Evolutionary conservation across 2,113 vertebrate species (phyloP).

Genomic region (Miniopterus natalensis): DNA sequence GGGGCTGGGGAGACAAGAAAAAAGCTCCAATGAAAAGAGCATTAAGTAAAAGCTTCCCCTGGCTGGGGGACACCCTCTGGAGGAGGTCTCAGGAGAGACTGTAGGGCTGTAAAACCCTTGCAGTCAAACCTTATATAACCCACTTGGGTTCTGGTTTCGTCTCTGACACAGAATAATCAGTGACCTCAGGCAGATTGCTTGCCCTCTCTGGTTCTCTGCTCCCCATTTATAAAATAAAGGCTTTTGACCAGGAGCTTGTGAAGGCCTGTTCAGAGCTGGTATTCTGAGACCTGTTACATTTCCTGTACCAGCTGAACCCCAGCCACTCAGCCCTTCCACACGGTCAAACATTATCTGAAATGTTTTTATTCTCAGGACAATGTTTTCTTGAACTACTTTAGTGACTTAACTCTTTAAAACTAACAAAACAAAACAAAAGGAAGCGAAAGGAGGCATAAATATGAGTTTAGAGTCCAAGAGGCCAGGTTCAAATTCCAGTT

Average conservation of each 20-base stretch:
- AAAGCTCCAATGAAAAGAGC: neutral
- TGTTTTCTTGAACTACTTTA: slow-evolving; percentile 14
- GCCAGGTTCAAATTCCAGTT: slow-evolving; percentile 6
- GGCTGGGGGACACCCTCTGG: neutral
- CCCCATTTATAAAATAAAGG: neutral
- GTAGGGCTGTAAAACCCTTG: neutral
- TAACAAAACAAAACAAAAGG: neutral
- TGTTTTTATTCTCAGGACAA: neutral
- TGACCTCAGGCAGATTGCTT: neutral
- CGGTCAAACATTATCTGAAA: neutral
- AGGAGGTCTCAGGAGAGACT: neutral
- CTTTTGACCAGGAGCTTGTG: neutral
- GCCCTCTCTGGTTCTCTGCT: neutral
- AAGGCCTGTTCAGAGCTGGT: neutral
- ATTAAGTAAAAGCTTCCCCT: neutral
- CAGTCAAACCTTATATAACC: neutral
- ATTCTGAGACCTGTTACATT: neutral
- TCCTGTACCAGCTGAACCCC: neutral
- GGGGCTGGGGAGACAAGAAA: neutral
- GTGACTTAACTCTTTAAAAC: slow-evolving; percentile 8
- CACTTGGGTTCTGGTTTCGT: neutral
- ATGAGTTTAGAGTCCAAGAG: neutral
- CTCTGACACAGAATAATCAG: neutral
- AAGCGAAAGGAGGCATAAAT: neutral
- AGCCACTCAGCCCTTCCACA: neutral